These are phyloP conservation scores for Syritta pipiens DNA, from an alignment of 2,888 invertebrate species.

Conservation along the genomic window DNA sequence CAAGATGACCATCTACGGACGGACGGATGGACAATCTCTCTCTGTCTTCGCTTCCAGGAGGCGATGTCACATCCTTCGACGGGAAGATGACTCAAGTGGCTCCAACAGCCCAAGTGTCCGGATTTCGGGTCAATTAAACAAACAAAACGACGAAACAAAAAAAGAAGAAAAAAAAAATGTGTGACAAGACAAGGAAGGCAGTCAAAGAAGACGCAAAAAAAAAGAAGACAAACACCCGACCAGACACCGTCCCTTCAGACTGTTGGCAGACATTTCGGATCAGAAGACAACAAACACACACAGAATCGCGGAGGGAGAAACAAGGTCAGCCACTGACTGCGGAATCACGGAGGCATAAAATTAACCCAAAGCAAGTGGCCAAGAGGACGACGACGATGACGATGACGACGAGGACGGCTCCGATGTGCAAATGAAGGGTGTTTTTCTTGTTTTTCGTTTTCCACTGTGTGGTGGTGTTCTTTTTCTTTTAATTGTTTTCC, in stretches of 20 bases:
- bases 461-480: slow-evolving; percentile 5
- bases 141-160: too few species aligned
- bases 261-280: slow-evolving; percentile 60
- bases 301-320: slow-evolving; percentile 40
- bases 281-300: slow-evolving; percentile 59
- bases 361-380: slow-evolving; percentile 58
- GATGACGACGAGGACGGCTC: slow-evolving; percentile 2
- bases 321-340: slow-evolving; percentile 65
- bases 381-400: slow-evolving; percentile 10
- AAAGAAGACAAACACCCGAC: slow-evolving; percentile 5
- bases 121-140: slow-evolving; percentile 69
- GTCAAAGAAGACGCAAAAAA: slow-evolving; percentile 50
- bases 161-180: slow-evolving; percentile 11
- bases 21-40: slow-evolving; percentile 27
- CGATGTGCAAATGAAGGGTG: slow-evolving; percentile 58
- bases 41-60: slow-evolving; percentile 1
- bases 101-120: slow-evolving; percentile 16
- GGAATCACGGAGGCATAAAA: slow-evolving; percentile 65
- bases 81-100: neutral
- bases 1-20: slow-evolving; percentile 38
- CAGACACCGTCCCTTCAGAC: slow-evolving; percentile 59
- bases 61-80: slow-evolving; percentile 41
- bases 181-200: slow-evolving; percentile 28
- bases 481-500: slow-evolving; percentile 32
- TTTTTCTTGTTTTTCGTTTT: slow-evolving; percentile 27